These are phyloP conservation scores for Trichomycterus rosablanca DNA, from an alignment of 2,113 vertebrate species.

Conservation along the genomic window DNA sequence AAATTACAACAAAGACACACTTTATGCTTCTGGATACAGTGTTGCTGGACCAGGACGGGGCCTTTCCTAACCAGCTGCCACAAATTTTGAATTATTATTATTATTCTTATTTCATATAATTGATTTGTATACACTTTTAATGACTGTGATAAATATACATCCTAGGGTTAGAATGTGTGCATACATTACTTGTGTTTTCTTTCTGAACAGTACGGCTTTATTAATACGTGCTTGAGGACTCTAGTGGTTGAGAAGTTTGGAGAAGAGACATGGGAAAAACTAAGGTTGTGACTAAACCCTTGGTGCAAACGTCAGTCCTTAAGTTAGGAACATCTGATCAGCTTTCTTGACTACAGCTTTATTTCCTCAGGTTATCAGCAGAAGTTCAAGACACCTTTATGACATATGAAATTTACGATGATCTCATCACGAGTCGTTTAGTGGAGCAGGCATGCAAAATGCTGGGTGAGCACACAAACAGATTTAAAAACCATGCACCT, in stretches of 20 bases:
- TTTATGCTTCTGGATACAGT: too few species aligned
- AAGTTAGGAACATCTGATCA: background rate
- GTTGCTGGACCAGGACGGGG: too few species aligned
- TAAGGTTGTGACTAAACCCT: constrained; percentile 48
- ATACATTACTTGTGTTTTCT: too few species aligned
- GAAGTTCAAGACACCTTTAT: constrained; percentile 68
- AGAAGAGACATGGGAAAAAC: constrained; percentile 66
- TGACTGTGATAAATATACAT: too few species aligned
- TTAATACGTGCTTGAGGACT: constrained; percentile 77
- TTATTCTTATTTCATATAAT: too few species aligned
- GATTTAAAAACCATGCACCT: too few species aligned
- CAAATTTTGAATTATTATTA: too few species aligned
- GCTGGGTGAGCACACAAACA: constrained; percentile 56
- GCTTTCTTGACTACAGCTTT: constrained; percentile 2
- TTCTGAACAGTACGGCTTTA: constrained; percentile 71
- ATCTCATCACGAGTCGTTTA: constrained; percentile 63
- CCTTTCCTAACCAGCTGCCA: too few species aligned
- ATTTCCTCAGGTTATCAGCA: constrained; percentile 51
- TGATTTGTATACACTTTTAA: too few species aligned
- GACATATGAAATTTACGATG: constrained; percentile 70
- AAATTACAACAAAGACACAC: too few species aligned
- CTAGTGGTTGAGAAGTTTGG: constrained; percentile 70
- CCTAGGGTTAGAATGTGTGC: too few species aligned
- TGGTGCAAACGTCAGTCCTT: constrained; percentile 42
- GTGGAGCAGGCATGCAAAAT: constrained; percentile 65